A percentile compares a stretch with the other conserved stretches of the same genome.
These are phyloP conservation scores for Leptura quadrifasciata DNA, from an alignment of 2,888 invertebrate species.

Conservation along the genomic window DNA sequence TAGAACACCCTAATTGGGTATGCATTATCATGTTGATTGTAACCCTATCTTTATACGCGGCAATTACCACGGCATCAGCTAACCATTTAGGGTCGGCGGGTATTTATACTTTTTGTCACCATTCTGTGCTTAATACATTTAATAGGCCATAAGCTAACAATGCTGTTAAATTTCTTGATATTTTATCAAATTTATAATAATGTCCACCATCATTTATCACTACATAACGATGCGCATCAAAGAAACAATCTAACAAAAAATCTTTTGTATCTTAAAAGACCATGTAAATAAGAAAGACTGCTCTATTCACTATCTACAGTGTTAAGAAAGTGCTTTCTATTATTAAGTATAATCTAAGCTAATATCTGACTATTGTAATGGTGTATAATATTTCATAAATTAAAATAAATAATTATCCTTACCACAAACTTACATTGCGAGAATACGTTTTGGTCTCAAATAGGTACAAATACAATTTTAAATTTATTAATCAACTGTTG, in stretches of 20 bases:
- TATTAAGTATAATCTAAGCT: too few relatives aligned
- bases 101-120: conserved; percentile 3
- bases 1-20: background rate
- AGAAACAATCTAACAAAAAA: background rate
- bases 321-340: too few relatives aligned
- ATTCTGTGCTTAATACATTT: background rate
- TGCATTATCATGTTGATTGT: background rate
- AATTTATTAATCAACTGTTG: background rate
- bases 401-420: too few relatives aligned
- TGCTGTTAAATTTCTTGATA: background rate
- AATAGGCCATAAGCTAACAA: conserved; percentile 1
- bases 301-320: too few relatives aligned
- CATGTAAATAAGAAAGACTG: background rate
- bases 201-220: background rate
- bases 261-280: background rate
- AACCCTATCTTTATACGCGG: background rate
- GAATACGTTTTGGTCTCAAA: too few relatives aligned
- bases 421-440: too few relatives aligned
- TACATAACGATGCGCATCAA: background rate
- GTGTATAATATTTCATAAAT: too few relatives aligned
- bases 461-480: too few relatives aligned
- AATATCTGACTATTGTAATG: too few relatives aligned
- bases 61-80: background rate
- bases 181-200: background rate
- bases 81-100: conserved; percentile 1